These are phyloP conservation scores for Paradoxurus hermaphroditus DNA, from an alignment of 2,113 vertebrate genomes.

Conservation along the genomic window DNA sequence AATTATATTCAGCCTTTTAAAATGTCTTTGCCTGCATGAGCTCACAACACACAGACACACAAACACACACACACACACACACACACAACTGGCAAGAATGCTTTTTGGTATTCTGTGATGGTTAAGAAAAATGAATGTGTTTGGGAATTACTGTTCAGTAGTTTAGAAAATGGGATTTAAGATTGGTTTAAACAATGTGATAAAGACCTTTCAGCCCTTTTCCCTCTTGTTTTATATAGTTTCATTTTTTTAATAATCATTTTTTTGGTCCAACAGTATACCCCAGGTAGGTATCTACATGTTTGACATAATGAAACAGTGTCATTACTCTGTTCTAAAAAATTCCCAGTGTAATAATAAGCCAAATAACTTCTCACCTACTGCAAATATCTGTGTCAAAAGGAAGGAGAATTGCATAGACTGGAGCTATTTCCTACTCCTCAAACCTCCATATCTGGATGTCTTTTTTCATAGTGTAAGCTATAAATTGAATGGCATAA, in stretches of 20 bases:
- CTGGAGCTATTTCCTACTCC: conserved; percentile 78
- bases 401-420: conserved; percentile 70
- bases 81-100: not conserved
- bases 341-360: conserved; percentile 79
- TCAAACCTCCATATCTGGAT: conserved; percentile 71
- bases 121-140: conserved; percentile 74
- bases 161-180: conserved; percentile 78
- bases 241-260: conserved; percentile 65
- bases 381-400: conserved; percentile 68
- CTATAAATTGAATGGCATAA: conserved; percentile 85
- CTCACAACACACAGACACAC: not conserved
- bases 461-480: conserved; percentile 84
- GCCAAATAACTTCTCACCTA: conserved; percentile 55
- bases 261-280: conserved; percentile 56
- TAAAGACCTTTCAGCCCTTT: conserved; percentile 76
- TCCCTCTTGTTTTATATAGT: conserved; percentile 48
- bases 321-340: conserved; percentile 73
- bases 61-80: not conserved
- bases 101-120: conserved; percentile 58
- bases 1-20: conserved; percentile 46
- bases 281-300: conserved; percentile 79
- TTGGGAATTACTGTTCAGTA: conserved; percentile 70
- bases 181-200: conserved; percentile 80
- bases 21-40: not conserved
- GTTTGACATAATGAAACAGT: conserved; percentile 80